Percentiles rank a stretch among this genome's conserved stretches.
Conservation (phyloP, 2,888 invertebrate genomes). For the Apoda limacodes region DNA sequence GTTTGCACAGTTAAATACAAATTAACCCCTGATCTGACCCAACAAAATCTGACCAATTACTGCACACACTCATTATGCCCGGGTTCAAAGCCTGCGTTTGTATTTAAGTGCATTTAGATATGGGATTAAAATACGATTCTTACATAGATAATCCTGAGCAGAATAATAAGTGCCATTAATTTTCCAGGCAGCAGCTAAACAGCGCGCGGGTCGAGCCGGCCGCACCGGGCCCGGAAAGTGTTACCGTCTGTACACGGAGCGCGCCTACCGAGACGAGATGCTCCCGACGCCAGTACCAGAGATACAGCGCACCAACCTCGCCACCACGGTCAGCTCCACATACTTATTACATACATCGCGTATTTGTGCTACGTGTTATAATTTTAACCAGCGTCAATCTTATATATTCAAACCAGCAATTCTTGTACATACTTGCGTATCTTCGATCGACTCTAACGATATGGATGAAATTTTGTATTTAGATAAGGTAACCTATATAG, state of each 20-base stretch:
- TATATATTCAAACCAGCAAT: no score
- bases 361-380: no score
- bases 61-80: not conserved
- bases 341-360: no score
- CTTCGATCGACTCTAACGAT: no score
- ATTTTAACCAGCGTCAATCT: no score
- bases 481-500: no score
- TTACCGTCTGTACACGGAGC: conserved; percentile 96
- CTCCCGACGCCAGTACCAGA: conserved; percentile 97
- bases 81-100: not conserved
- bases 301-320: conserved; percentile 98
- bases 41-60: no score
- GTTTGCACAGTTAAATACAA: no score
- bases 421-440: no score
- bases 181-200: conserved; percentile 92
- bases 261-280: conserved; percentile 99
- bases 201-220: conserved; percentile 96
- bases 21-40: no score
- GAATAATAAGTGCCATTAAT: not conserved
- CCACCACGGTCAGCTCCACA: conserved; percentile 77
- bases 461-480: no score
- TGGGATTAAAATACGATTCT: no score
- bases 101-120: not conserved
- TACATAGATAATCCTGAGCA: not conserved
- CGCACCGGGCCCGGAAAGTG: conserved; percentile 98